These are phyloP conservation scores for Aythya baeri DNA, from an alignment of 2,113 vertebrate genomes.

Conservation along the genomic window DNA sequence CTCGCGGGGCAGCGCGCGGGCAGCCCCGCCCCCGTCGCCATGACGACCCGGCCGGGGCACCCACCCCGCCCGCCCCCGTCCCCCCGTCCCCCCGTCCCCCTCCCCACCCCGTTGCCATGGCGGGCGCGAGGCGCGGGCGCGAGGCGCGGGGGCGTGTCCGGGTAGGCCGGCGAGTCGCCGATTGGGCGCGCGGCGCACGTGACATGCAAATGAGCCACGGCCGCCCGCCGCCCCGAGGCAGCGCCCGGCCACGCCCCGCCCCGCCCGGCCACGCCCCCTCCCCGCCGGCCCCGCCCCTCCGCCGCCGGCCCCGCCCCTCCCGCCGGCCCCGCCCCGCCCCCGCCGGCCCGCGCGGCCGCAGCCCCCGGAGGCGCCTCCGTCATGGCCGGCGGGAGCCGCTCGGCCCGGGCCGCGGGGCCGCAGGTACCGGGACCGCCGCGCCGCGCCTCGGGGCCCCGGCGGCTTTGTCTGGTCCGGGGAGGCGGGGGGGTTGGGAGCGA, in stretches of 20 bases:
- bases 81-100: too few relatives aligned
- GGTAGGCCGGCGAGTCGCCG: not conserved
- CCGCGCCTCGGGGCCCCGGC: not conserved
- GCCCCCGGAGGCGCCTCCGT: not conserved
- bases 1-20: not conserved
- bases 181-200: not conserved
- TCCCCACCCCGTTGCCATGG: not conserved
- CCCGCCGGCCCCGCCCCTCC: not conserved
- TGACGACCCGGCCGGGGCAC: not conserved
- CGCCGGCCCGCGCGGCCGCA: not conserved
- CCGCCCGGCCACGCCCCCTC: not conserved
- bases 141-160: not conserved
- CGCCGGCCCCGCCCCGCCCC: not conserved
- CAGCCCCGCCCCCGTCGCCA: not conserved
- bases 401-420: not conserved
- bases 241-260: not conserved
- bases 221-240: not conserved
- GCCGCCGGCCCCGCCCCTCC: too few relatives aligned
- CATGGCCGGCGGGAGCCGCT: not conserved
- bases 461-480: not conserved
- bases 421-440: not conserved
- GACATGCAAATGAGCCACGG: not conserved
- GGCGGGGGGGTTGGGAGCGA: not conserved
- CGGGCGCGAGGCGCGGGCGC: not conserved
- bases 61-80: too few relatives aligned